phyloP scores from a whole-genome alignment of 1,140 invertebrate species.

The Drosophila cardini region DNA sequence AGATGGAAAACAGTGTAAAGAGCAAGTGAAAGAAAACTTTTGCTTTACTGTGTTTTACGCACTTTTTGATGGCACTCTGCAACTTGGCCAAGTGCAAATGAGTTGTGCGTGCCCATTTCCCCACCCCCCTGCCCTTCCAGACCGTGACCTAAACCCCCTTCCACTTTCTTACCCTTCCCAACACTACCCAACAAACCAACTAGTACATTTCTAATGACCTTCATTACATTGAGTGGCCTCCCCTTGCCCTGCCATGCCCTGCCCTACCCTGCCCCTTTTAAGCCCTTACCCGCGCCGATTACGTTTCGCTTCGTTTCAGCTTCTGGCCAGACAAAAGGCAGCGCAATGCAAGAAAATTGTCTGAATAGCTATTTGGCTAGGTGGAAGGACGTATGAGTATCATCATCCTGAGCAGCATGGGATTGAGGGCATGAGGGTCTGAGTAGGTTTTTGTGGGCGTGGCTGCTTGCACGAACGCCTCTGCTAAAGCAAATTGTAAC shows the following conservation, averaged over 20 bases:
- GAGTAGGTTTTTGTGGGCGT: not conserved
- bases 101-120: constrained; percentile 32
- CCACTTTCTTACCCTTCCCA: not conserved
- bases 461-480: constrained; percentile 59
- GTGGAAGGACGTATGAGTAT: constrained; percentile 30
- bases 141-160: not conserved
- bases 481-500: constrained; percentile 32
- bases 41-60: constrained; percentile 51
- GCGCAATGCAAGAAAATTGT: constrained; percentile 10
- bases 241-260: no score
- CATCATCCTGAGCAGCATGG: constrained; percentile 18
- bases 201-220: constrained; percentile 79
- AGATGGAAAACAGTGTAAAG: no score
- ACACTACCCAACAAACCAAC: not conserved
- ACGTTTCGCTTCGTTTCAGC: constrained; percentile 17
- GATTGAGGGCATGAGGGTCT: not conserved
- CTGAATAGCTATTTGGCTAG: not conserved
- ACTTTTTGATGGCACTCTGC: constrained; percentile 45
- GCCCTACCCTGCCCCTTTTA: not conserved
- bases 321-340: constrained; percentile 23
- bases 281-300: not conserved
- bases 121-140: not conserved
- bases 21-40: constrained; percentile 45
- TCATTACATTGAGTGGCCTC: constrained; percentile 73
- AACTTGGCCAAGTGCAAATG: constrained; percentile 58